Conservation (phyloP, 1,140 invertebrate genomes). For the Macrocentrus cingulum region DNA sequence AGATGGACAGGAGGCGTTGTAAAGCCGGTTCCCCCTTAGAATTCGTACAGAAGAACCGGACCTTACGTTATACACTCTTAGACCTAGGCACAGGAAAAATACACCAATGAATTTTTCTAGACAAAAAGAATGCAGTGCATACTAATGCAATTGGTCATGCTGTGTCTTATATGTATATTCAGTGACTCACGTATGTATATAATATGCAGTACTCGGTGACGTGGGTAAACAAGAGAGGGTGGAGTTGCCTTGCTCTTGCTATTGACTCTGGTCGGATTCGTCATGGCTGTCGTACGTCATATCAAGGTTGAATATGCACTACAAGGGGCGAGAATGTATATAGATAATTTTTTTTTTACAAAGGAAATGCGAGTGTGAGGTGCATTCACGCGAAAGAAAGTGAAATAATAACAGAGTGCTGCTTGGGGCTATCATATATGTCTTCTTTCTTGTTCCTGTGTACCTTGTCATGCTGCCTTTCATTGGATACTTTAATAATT, state of each 20-base stretch:
- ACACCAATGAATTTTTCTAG: background rate
- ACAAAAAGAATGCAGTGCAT: background rate
- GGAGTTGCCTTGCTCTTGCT: slow-evolving; percentile 6
- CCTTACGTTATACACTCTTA: slow-evolving; percentile 39
- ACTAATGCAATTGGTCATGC: slow-evolving; percentile 8
- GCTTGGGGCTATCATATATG: too few relatives aligned
- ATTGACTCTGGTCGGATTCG: slow-evolving; percentile 24
- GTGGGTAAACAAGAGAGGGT: slow-evolving; percentile 17
- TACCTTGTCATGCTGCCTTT: too few relatives aligned
- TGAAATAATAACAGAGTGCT: slow-evolving; percentile 4
- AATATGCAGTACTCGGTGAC: slow-evolving; percentile 11
- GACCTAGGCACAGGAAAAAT: slow-evolving; percentile 21
- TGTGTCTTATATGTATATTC: background rate
- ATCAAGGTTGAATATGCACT: background rate
- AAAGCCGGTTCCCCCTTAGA: slow-evolving; percentile 43
- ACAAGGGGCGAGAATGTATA: slow-evolving; percentile 4
- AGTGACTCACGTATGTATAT: slow-evolving; percentile 14
- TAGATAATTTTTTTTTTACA: too few relatives aligned
- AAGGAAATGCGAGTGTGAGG: background rate
- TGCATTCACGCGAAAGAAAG: slow-evolving; percentile 1
- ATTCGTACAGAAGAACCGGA: slow-evolving; percentile 32
- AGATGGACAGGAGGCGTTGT: slow-evolving; percentile 55
- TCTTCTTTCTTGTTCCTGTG: too few relatives aligned
- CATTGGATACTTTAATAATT: too few relatives aligned
- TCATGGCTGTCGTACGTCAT: slow-evolving; percentile 18